These are phyloP conservation scores for Myiotriccus ornatus DNA, from an alignment of 2,797 vertebrate species.

Conservation along the genomic window DNA sequence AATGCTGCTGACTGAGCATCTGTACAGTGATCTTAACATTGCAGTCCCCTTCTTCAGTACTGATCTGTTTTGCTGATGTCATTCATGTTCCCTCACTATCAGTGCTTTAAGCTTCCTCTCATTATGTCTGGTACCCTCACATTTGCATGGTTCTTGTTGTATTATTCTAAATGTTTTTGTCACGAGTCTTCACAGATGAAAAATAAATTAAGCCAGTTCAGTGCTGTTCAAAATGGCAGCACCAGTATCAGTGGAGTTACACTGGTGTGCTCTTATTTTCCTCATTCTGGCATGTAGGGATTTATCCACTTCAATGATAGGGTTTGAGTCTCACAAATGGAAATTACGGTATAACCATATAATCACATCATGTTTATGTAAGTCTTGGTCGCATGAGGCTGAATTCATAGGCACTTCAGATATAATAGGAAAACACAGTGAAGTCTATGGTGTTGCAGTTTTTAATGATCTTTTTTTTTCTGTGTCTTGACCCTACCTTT, in stretches of 20 bases:
- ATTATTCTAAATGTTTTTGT: background rate
- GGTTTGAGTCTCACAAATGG: background rate
- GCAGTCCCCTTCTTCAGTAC: background rate
- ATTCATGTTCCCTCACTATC: background rate
- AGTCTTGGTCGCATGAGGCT: background rate
- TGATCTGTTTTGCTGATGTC: background rate
- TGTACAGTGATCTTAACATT: background rate
- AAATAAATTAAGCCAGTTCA: background rate
- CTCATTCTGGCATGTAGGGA: background rate
- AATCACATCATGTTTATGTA: background rate
- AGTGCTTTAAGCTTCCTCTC: background rate
- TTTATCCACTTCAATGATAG: background rate
- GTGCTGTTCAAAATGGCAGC: background rate
- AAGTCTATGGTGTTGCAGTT: background rate
- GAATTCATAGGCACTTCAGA: background rate
- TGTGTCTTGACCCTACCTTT: background rate
- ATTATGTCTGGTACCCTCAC: background rate
- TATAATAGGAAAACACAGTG: background rate
- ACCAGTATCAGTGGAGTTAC: background rate
- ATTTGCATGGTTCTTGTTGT: background rate
- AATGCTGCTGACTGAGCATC: background rate
- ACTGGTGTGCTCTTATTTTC: background rate
- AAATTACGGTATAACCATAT: background rate
- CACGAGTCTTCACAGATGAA: background rate
- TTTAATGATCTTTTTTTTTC: background rate